These are phyloP conservation scores for Mormoops blainvillei DNA, from an alignment of 2,113 vertebrate species.

Conservation along the genomic window DNA sequence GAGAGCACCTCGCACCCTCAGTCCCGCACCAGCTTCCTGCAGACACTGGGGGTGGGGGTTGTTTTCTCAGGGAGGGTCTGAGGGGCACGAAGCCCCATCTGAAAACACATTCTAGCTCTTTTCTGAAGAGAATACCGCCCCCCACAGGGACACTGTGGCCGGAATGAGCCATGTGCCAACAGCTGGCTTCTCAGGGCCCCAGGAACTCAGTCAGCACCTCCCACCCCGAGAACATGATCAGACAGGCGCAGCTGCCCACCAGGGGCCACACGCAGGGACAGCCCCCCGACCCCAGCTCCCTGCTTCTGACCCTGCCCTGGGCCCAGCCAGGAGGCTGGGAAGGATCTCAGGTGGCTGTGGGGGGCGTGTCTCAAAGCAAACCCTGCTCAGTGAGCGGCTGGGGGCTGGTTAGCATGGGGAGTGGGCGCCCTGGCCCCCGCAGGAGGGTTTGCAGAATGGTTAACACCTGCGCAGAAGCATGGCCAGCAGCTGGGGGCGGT, in stretches of 20 bases:
- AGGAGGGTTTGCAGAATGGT: accelerated
- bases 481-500: no score
- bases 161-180: accelerated
- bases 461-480: no score
- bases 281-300: neutral
- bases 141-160: accelerated
- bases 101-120: neutral
- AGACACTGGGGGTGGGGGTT: neutral
- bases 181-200: neutral
- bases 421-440: neutral
- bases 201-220: neutral
- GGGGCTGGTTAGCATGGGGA: neutral
- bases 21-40: neutral
- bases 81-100: neutral
- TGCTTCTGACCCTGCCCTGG: neutral
- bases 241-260: neutral
- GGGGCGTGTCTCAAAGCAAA: accelerated
- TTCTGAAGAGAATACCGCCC: neutral
- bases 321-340: neutral
- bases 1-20: accelerated
- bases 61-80: neutral
- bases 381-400: accelerated
- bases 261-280: neutral
- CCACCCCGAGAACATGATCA: accelerated
- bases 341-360: neutral